A percentile compares a stretch with the other conserved stretches of the same genome.
Conservation (phyloP, 2,888 invertebrate genomes). For the Cotesia congregata region DNA sequence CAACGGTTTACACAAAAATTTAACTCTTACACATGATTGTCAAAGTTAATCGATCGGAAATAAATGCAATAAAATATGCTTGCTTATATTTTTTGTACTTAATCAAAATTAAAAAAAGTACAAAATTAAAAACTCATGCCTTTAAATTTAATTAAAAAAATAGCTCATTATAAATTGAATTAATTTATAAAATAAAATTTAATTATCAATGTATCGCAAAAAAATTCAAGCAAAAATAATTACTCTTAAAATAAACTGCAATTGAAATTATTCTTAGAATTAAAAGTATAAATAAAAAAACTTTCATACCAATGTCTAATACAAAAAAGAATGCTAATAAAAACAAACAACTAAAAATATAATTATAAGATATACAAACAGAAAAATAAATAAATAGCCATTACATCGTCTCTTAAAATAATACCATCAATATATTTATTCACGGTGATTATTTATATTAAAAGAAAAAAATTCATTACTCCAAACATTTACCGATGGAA, state of each 20-base stretch:
- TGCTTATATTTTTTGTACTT: too few species aligned
- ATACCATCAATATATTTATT: conserved; percentile 1
- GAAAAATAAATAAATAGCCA: not conserved
- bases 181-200: too few species aligned
- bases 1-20: too few species aligned
- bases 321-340: not conserved
- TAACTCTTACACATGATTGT: too few species aligned
- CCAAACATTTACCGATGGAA: not conserved
- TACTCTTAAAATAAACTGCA: not conserved
- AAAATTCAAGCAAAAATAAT: not conserved
- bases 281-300: not conserved
- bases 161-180: too few species aligned
- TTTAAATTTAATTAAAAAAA: too few species aligned
- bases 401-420: conserved; percentile 1
- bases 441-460: not conserved
- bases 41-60: too few species aligned
- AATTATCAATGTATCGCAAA: too few species aligned
- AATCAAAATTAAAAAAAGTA: too few species aligned
- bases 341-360: not conserved
- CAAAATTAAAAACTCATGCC: too few species aligned
- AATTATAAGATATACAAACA: not conserved
- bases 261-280: not conserved
- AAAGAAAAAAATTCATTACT: not conserved
- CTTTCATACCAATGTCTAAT: not conserved
- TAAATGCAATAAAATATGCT: too few species aligned